A percentile compares a stretch with the other conserved stretches of the same genome.
These are phyloP conservation scores for Ormyrus labotus DNA, from an alignment of 2,888 invertebrate genomes.

Conservation along the genomic window DNA sequence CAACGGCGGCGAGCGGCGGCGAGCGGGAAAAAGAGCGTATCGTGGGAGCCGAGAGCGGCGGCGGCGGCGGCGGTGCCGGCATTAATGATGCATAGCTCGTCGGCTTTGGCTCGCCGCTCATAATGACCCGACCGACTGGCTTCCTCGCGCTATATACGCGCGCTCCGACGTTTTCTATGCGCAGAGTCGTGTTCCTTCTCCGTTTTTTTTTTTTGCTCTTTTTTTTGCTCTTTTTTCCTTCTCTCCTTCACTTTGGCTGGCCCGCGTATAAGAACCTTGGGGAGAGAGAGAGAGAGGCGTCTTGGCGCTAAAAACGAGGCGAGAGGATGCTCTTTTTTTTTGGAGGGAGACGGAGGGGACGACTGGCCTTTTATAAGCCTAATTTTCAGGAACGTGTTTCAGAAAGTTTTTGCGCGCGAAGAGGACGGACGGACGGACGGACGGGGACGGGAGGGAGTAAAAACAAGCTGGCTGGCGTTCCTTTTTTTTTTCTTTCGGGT, in stretches of 20 bases:
- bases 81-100: constrained; percentile 55
- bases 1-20: constrained; percentile 22
- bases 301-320: background rate
- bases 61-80: constrained; percentile 24
- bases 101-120: constrained; percentile 60
- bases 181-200: background rate
- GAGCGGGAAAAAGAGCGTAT: constrained; percentile 42
- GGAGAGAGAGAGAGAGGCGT: background rate
- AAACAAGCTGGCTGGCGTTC: too few species aligned
- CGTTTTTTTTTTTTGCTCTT: constrained; percentile 1
- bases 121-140: constrained; percentile 68
- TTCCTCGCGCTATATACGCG: constrained; percentile 53
- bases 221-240: background rate
- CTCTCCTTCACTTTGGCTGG: background rate
- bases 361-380: too few species aligned
- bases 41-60: constrained; percentile 50
- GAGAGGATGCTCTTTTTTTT: too few species aligned
- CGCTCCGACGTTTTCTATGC: background rate
- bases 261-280: constrained; percentile 6
- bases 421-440: too few species aligned
- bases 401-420: too few species aligned
- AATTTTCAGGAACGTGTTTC: too few species aligned
- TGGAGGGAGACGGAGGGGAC: too few species aligned
- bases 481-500: too few species aligned
- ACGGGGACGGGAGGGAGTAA: too few species aligned